Evolutionary conservation across 2,113 vertebrate species (phyloP).

Genomic region (Alouatta palliata): DNA sequence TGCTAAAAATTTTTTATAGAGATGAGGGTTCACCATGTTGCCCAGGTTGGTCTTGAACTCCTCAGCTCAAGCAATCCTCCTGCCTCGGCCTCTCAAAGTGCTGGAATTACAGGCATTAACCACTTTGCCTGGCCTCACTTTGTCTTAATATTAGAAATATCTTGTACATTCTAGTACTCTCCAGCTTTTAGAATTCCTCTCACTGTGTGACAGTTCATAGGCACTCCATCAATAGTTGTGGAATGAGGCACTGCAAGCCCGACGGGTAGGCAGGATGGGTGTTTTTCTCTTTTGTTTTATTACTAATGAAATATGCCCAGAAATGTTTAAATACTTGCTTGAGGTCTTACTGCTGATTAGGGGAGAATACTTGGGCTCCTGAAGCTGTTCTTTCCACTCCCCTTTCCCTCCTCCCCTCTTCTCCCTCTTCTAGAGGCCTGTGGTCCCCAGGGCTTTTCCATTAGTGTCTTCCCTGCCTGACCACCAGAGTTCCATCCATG

Average conservation of each 20-base stretch:
- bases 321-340: not conserved
- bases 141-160: not conserved
- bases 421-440: not conserved
- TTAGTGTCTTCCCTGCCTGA: not conserved
- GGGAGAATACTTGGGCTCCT: not conserved
- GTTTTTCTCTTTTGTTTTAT: not conserved
- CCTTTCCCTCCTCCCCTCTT: not conserved
- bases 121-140: not conserved
- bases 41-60: not conserved
- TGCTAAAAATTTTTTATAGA: not conserved
- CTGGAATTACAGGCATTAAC: not conserved
- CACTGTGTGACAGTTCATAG: not conserved
- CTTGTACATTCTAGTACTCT: not conserved
- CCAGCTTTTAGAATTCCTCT: not conserved
- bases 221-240: not conserved
- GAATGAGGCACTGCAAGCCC: not conserved
- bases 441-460: not conserved
- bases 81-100: not conserved
- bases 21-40: not conserved
- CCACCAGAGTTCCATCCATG: not conserved
- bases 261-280: not conserved
- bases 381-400: not conserved
- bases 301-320: not conserved
- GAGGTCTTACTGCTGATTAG: not conserved
- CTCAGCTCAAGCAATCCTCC: not conserved